Base-by-base conservation (phyloP, 2,797 vertebrate species). In the Eulemur mongoz region DNA sequence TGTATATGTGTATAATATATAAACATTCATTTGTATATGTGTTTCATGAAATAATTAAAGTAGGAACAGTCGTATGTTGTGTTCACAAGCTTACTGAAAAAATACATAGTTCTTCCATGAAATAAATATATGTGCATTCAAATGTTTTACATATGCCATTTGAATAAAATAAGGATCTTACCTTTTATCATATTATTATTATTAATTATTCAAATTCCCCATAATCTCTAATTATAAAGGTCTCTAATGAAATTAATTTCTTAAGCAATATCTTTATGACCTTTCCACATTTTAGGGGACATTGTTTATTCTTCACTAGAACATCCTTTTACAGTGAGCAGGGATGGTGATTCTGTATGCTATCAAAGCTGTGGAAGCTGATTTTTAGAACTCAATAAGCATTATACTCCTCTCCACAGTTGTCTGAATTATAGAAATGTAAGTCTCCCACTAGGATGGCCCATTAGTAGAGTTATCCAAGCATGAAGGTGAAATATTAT, bases 391-490 rank as follows among this genome's bases (percentile, higher is more conserved):
- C 45, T 90, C 32, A 45, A 1, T 67, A 92, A 72, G 65, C 14
- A 25, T 23, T 61, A 57, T 83, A 35, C n/a, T 70, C 25, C 27
- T 85, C 67, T 95, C 59, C 30, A 15, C 6, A 48, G 15, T 45
- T 43, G 12, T 69, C 45, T 48, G 14, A 43, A 75, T 50, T 89
- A 69, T 23, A 30, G 65, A 79, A 69, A 90, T 70, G 14, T 45
- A 90, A 61, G 43, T 82, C 20, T 94, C n/a, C 52, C 30, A 22
- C 9, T 54, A 40, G 15, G 25, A 73, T 63, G 65, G n/a, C 30
- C 59, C 85, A 65, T 94, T 96, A 96, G 30, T 20, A n/a, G 50
- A 83, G 38, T 86, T 93, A 67, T 30, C 35, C 30, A 72, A 81
- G 63, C 59, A 48, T 84, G 75, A 91, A 67, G 61, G 63, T 70